phyloP scores from a whole-genome alignment of 2,888 invertebrate genomes.

The Eledone cirrhosa region DNA sequence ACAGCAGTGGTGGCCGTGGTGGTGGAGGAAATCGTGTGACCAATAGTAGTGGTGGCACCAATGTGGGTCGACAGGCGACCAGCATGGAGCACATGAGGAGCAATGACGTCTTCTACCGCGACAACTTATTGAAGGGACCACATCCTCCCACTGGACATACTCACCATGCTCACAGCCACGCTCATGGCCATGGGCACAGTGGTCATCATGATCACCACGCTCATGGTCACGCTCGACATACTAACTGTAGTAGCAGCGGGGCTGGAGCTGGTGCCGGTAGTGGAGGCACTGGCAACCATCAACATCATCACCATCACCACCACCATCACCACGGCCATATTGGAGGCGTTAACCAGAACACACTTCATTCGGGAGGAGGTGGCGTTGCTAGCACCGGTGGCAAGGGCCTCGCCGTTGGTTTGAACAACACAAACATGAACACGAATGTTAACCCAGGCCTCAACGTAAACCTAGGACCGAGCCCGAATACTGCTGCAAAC shows the following conservation, averaged over 20 bases:
- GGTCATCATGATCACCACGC: too few species aligned
- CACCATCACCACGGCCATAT: too few species aligned
- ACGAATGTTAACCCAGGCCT: background rate
- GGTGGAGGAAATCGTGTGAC: background rate
- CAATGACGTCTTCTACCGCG: background rate
- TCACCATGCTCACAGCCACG: background rate
- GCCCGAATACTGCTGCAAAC: too few species aligned
- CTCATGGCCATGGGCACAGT: background rate
- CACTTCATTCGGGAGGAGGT: too few species aligned
- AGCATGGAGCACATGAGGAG: background rate
- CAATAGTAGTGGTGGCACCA: background rate
- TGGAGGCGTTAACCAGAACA: too few species aligned
- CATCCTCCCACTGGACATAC: background rate
- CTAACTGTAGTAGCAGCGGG: too few species aligned
- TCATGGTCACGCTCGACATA: too few species aligned
- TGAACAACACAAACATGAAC: conserved; percentile 9
- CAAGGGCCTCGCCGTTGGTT: background rate
- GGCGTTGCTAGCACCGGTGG: too few species aligned
- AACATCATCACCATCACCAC: too few species aligned
- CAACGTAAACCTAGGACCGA: too few species aligned
- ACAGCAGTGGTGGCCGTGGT: background rate
- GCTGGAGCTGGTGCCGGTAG: too few species aligned
- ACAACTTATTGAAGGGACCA: background rate
- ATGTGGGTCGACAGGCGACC: background rate
- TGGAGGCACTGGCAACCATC: too few species aligned